phyloP scores from a whole-genome alignment of 2,113 vertebrate genomes.

The Hemiprocne comata region DNA sequence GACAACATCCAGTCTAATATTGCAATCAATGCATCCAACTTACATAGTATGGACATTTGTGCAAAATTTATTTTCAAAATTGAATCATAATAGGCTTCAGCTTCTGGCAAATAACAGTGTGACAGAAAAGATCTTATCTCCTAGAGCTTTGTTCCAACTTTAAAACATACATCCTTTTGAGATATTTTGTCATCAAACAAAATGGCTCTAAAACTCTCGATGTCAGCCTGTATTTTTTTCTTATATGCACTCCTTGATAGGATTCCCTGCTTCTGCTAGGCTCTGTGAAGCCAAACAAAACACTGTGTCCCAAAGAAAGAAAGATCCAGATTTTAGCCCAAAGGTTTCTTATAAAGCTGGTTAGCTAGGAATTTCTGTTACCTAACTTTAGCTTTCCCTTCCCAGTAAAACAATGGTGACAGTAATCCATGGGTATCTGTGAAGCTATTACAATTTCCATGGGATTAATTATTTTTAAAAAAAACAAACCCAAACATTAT shows the following conservation, averaged over 20 bases:
- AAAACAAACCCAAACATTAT: neutral
- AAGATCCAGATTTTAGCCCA: neutral
- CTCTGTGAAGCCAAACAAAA: neutral
- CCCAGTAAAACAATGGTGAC: neutral
- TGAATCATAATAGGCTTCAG: neutral
- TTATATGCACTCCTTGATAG: neutral
- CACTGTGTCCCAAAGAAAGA: neutral
- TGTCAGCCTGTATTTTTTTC: neutral
- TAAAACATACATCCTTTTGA: neutral
- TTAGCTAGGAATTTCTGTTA: neutral
- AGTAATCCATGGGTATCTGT: neutral
- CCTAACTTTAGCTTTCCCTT: neutral
- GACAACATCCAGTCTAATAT: neutral
- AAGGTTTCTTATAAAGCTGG: neutral
- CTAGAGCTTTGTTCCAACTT: neutral
- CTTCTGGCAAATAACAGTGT: neutral
- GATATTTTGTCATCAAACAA: neutral
- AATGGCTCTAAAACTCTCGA: neutral
- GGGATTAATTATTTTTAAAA: neutral
- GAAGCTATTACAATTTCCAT: neutral
- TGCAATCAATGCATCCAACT: neutral
- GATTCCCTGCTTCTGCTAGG: neutral
- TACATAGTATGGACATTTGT: neutral
- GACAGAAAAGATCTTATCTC: neutral
- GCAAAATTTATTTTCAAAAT: neutral